A percentile compares a stretch with the other conserved stretches of the same genome.
Conservation (phyloP, 37 sponge, comb jelly and placozoan genomes). For the Ephydatia muelleri region DNA sequence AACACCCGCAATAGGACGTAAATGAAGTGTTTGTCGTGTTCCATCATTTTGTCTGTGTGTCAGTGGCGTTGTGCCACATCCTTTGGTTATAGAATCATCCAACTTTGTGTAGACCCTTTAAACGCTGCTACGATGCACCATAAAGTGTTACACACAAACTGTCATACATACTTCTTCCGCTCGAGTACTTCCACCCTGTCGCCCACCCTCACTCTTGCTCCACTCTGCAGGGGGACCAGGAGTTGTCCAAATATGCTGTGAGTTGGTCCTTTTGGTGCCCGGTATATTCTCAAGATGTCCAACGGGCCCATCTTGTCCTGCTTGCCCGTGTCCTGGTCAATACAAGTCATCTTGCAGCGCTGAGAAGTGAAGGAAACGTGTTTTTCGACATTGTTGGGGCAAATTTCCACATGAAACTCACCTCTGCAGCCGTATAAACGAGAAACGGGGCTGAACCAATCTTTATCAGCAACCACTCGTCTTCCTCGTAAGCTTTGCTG, state of each 20-base stretch:
- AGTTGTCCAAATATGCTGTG: constrained; percentile 75
- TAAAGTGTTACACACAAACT: not conserved
- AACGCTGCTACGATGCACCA: no score
- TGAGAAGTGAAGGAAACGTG: not conserved
- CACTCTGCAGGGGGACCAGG: constrained; percentile 56
- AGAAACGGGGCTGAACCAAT: constrained; percentile 73
- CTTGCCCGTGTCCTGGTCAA: constrained; percentile 73
- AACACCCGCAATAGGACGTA: not conserved
- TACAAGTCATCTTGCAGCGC: constrained; percentile 82
- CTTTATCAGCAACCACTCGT: constrained; percentile 72
- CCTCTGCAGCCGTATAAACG: constrained; percentile 52
- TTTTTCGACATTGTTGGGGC: not conserved
- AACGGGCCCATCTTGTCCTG: constrained; percentile 80
- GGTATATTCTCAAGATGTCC: constrained; percentile 68
- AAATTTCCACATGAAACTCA: constrained; percentile 9
- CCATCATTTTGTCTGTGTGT: not conserved
- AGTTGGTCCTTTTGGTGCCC: constrained; percentile 79
- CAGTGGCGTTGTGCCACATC: not conserved
- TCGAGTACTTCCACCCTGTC: constrained; percentile 74
- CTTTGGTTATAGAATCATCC: not conserved
- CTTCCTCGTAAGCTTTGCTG: constrained; percentile 72
- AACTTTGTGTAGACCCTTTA: not conserved
- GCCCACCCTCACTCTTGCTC: constrained; percentile 48
- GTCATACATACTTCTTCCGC: constrained; percentile 17
- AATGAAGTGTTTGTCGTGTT: not conserved